Conservation (phyloP, 2,888 invertebrate genomes). For the Anagyrus pseudococci region DNA sequence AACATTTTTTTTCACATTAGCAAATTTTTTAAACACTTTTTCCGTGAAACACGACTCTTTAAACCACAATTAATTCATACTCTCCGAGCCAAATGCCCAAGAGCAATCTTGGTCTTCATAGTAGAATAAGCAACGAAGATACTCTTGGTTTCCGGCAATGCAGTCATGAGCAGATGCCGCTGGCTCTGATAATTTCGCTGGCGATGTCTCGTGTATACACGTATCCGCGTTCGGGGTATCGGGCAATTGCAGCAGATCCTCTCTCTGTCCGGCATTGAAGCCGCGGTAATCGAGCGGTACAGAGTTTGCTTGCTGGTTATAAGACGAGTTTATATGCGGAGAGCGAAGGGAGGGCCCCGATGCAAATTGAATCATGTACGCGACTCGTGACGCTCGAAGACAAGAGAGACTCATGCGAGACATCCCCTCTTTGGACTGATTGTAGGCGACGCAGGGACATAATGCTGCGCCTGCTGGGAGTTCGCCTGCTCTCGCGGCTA, state of each 20-base stretch:
- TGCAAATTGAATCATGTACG: constrained; percentile 34
- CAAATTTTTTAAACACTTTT: too few species aligned
- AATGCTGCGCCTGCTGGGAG: constrained; percentile 65
- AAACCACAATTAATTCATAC: too few species aligned
- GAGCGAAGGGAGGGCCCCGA: neutral
- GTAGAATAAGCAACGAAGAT: too few species aligned
- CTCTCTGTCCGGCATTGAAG: constrained; percentile 1
- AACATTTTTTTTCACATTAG: too few species aligned
- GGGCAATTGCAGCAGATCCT: too few species aligned
- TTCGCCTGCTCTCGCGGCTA: constrained; percentile 66
- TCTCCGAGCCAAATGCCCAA: too few species aligned
- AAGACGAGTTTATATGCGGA: constrained; percentile 26
- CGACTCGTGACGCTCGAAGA: neutral
- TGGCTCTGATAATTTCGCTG: constrained; percentile 18
- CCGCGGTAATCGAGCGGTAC: constrained; percentile 20
- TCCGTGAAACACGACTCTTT: too few species aligned
- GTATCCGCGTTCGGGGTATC: neutral
- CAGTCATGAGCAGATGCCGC: too few species aligned
- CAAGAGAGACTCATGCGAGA: neutral
- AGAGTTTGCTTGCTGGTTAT: neutral
- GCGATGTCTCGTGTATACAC: constrained; percentile 4
- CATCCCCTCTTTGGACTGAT: constrained; percentile 38
- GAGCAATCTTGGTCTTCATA: too few species aligned
- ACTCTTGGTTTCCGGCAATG: too few species aligned
- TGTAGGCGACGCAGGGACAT: constrained; percentile 56